Conservation (phyloP, 2,888 invertebrate species). For the Glyphotaelius pellucidus region DNA sequence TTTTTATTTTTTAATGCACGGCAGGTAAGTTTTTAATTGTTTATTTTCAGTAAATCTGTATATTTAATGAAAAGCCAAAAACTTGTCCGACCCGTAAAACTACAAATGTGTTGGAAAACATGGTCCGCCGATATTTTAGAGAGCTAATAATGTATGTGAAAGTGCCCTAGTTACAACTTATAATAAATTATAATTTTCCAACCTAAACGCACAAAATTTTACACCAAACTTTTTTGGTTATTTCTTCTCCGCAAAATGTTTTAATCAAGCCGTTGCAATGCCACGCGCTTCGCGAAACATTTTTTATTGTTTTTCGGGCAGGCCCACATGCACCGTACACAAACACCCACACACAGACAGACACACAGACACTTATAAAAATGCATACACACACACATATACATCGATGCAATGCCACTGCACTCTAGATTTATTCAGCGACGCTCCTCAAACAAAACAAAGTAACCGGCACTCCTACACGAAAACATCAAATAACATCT, state of each 20-base stretch:
- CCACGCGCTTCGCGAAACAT: constrained; percentile 58
- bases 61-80: too few species aligned
- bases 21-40: too few species aligned
- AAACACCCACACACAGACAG: constrained; percentile 50
- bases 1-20: too few species aligned
- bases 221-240: neutral
- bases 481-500: neutral
- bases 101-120: too few species aligned
- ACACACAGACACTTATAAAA: constrained; percentile 37
- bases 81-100: too few species aligned
- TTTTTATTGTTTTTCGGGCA: constrained; percentile 64
- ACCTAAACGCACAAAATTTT: neutral
- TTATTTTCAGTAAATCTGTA: too few species aligned
- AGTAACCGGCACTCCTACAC: constrained; percentile 5
- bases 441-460: constrained; percentile 36
- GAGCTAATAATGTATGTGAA: too few species aligned
- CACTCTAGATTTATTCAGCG: constrained; percentile 63
- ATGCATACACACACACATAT: constrained; percentile 16
- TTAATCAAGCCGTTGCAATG: constrained; percentile 6
- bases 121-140: too few species aligned
- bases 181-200: neutral
- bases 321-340: constrained; percentile 60
- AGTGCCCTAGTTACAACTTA: too few species aligned
- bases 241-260: neutral
- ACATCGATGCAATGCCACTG: constrained; percentile 62